These are phyloP conservation scores for Philereme vetulata DNA, from an alignment of 2,888 invertebrate species.

Conservation along the genomic window DNA sequence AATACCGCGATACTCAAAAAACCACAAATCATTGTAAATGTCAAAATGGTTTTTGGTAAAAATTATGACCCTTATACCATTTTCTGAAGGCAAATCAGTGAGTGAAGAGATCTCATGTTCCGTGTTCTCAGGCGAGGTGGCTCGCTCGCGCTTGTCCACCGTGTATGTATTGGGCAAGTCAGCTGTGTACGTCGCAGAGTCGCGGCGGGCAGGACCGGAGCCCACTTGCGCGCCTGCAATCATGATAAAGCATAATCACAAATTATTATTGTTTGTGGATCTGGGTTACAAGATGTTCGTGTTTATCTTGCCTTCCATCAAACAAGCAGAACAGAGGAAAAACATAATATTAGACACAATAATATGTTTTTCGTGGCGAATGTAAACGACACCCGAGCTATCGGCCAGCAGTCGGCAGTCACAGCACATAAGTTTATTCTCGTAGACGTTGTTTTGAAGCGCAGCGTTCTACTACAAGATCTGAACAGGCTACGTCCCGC, in stretches of 20 bases:
- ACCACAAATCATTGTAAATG: too few species aligned
- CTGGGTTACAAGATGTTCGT: too few species aligned
- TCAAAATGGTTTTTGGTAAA: background rate
- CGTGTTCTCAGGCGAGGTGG: slow-evolving; percentile 52
- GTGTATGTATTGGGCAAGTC: slow-evolving; percentile 16
- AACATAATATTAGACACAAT: too few species aligned
- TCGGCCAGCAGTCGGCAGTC: slow-evolving; percentile 16
- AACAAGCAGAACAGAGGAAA: too few species aligned
- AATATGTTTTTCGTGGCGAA: background rate
- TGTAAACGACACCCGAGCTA: background rate
- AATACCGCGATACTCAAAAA: too few species aligned
- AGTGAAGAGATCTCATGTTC: slow-evolving; percentile 67
- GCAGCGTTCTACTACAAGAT: slow-evolving; percentile 52
- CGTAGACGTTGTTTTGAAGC: slow-evolving; percentile 40
- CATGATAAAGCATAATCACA: background rate
- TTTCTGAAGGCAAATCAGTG: slow-evolving; percentile 62
- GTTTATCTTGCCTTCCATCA: too few species aligned
- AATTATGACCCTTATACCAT: slow-evolving; percentile 44
- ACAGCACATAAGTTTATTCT: slow-evolving; percentile 40
- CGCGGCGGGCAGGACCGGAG: background rate
- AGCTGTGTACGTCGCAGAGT: slow-evolving; percentile 22
- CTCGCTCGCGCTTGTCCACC: slow-evolving; percentile 9
- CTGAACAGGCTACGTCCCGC: slow-evolving; percentile 45
- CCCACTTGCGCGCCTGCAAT: slow-evolving; percentile 6
- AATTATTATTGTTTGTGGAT: too few species aligned